Evolutionary conservation across 2,888 invertebrate genomes (phyloP), one percentile per base, ranked within the genome.

Genomic region (Monopis laevigella): DNA sequence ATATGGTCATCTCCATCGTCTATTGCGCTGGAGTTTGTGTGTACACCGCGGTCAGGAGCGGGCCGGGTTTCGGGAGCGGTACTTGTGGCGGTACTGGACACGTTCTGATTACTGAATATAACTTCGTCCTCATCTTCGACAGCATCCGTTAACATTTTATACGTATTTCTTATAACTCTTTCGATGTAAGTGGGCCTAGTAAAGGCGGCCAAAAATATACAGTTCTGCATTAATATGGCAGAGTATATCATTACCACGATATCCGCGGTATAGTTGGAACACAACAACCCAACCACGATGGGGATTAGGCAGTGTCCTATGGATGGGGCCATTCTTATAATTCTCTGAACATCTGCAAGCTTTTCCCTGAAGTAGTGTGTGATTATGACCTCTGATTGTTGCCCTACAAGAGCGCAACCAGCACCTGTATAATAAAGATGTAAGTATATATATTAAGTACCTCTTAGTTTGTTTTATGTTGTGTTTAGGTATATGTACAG

Each of bases 301-400:
- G 85, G 84, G 2, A 80, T 61, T 0, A 84, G 39, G 43, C 83
- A 71, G 56, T 83, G 83, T 16, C 86, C 86, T 1, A 84, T 49
- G 0, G 82, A 75, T 1, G 81, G 75, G 1, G 82, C 75, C 54
- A 82, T 70, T 46, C 83, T 73, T 4, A 84, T 65, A 17, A 84
- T 59, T 39, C 82, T 69, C 42, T 75, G 82, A 1, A 84, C 74
- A 42, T 74, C 63, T 1, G 73, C 68, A 16, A 84, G 65, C 50
- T 84, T 85, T 19, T 83, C 67, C 46, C 82, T 66, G 54, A 86
- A 86, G 60, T 84, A 86, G 50, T 85, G 85, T 0, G 77, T 73
- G 39, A 86, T 59, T 36, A 85, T 71, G 5, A 84, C 67, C 55
- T 86, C 85, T 14, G 83, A 82, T 56, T 86, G 85, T 34, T 83